Conservation (phyloP, 2,888 invertebrate species). For the Campaea margaritaria region DNA sequence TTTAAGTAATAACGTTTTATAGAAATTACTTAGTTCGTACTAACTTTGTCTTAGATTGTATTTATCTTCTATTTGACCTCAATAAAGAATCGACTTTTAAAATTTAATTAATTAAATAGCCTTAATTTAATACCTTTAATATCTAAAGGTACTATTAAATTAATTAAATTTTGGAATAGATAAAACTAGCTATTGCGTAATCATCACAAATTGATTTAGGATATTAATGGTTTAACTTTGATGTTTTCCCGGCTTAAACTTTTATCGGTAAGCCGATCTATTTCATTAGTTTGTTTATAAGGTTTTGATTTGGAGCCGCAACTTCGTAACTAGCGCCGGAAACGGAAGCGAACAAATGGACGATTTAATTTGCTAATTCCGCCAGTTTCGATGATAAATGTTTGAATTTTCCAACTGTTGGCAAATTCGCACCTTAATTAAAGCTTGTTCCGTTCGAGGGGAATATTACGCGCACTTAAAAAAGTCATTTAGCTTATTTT, state of each 20-base stretch:
- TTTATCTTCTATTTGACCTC: too few relatives aligned
- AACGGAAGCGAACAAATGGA: slow-evolving; percentile 36
- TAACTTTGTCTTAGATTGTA: too few relatives aligned
- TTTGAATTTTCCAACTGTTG: slow-evolving; percentile 33
- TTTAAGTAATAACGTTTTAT: too few relatives aligned
- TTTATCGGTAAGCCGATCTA: slow-evolving; percentile 25
- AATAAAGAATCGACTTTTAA: not conserved
- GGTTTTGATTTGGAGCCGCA: slow-evolving; percentile 14
- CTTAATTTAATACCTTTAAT: too few relatives aligned
- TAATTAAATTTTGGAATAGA: slow-evolving; percentile 4
- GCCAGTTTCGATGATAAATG: slow-evolving; percentile 40
- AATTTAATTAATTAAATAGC: too few relatives aligned
- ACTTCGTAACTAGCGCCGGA: slow-evolving; percentile 32
- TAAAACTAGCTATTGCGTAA: slow-evolving; percentile 13
- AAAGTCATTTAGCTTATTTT: slow-evolving; percentile 24
- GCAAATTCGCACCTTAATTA: slow-evolving; percentile 32
- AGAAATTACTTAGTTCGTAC: too few relatives aligned
- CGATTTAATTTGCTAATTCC: slow-evolving; percentile 43
- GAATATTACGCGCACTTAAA: slow-evolving; percentile 18
- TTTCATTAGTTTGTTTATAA: slow-evolving; percentile 12
- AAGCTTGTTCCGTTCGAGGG: slow-evolving; percentile 7
- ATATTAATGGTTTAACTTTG: slow-evolving; percentile 2
- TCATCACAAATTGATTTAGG: slow-evolving; percentile 1
- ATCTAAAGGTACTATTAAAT: not conserved
- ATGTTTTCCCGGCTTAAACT: slow-evolving; percentile 9